Percentiles rank a stretch among this genome's conserved stretches.
These are phyloP conservation scores for Muschampia plurimacula DNA, from an alignment of 2,888 invertebrate species.

Conservation along the genomic window DNA sequence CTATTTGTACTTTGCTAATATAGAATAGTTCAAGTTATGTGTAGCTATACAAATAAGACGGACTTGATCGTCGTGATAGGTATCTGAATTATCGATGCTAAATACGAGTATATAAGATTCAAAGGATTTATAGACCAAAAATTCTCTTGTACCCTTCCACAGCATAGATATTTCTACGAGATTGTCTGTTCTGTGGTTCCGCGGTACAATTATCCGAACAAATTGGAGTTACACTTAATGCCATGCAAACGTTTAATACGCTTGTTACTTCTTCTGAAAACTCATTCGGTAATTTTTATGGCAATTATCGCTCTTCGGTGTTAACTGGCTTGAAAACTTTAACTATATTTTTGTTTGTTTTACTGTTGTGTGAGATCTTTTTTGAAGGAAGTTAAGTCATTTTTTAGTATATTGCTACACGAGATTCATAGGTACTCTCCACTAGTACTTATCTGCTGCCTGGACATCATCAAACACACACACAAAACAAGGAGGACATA, in stretches of 20 bases:
- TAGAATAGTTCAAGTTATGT: too few species aligned
- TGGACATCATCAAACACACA: too few species aligned
- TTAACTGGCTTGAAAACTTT: conserved; percentile 11
- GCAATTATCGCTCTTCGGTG: conserved; percentile 21
- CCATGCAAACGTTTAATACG: conserved; percentile 40
- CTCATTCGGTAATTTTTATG: conserved; percentile 23
- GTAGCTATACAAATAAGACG: too few species aligned
- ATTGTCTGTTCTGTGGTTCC: conserved; percentile 4
- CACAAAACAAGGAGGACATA: too few species aligned
- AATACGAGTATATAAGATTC: too few species aligned
- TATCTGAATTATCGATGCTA: too few species aligned
- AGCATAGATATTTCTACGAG: not conserved
- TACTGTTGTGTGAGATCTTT: not conserved
- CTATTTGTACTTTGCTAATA: too few species aligned
- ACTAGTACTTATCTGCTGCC: too few species aligned
- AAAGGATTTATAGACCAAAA: too few species aligned
- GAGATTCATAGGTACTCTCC: too few species aligned
- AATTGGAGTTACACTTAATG: conserved; percentile 36
- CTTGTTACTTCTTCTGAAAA: conserved; percentile 36
- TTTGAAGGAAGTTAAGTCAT: not conserved
- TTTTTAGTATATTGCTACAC: not conserved
- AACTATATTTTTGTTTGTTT: not conserved
- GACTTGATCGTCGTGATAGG: too few species aligned
- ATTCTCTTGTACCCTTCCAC: too few species aligned
- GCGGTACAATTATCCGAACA: conserved; percentile 31